Evolutionary conservation across 2,888 invertebrate genomes (phyloP).

Genomic region (Ennomos quercinarius): DNA sequence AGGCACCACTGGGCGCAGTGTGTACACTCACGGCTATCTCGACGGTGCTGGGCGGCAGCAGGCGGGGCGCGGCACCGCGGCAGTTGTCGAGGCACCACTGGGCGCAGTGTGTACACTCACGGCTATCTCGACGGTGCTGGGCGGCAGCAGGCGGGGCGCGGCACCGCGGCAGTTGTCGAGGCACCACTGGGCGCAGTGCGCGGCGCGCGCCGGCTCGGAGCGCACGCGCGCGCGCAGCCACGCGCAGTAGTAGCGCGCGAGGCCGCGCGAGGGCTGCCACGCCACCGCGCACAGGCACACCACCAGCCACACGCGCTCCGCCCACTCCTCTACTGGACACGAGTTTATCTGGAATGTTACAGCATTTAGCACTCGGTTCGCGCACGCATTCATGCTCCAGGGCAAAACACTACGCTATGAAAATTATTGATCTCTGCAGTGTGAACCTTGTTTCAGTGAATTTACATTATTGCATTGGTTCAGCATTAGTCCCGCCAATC

Average conservation of each 20-base stretch:
- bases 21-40: constrained; percentile 92
- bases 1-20: too few relatives aligned
- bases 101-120: constrained; percentile 85
- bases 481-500: too few relatives aligned
- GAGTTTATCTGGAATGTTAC: constrained; percentile 87
- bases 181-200: constrained; percentile 97
- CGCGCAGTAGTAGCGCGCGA: constrained; percentile 91
- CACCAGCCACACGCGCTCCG: constrained; percentile 94
- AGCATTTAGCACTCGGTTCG: too few relatives aligned
- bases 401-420: too few relatives aligned
- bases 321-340: constrained; percentile 93
- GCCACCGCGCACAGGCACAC: constrained; percentile 96
- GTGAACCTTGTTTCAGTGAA: too few relatives aligned
- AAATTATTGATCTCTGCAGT: too few relatives aligned
- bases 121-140: constrained; percentile 96
- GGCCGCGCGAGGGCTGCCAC: constrained; percentile 94
- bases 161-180: constrained; percentile 96
- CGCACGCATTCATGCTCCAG: too few relatives aligned
- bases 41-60: constrained; percentile 95
- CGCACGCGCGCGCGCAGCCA: constrained; percentile 73
- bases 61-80: constrained; percentile 67
- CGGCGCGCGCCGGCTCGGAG: constrained; percentile 59
- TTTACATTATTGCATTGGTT: too few relatives aligned
- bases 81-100: background rate
- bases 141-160: constrained; percentile 93